These are phyloP conservation scores for Eristalis arbustorum DNA, from an alignment of 2,888 invertebrate species.

Conservation along the genomic window DNA sequence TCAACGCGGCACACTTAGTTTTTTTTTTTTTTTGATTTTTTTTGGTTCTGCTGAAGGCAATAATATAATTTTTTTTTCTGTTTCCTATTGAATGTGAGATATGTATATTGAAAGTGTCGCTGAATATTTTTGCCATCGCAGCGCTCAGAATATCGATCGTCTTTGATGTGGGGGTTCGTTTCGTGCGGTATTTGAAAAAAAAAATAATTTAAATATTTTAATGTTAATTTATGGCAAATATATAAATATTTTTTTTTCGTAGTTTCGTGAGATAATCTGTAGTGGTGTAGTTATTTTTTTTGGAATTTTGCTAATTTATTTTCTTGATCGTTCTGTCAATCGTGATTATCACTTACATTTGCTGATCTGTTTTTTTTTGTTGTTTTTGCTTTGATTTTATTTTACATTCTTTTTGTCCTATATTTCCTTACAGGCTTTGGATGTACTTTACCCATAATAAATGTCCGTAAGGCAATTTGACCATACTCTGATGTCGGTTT, in stretches of 20 bases:
- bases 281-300: conserved; percentile 7
- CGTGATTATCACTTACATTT: conserved; percentile 31
- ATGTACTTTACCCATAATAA: conserved; percentile 27
- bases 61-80: neutral
- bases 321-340: conserved; percentile 6
- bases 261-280: conserved; percentile 29
- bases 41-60: conserved; percentile 21
- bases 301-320: neutral
- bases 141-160: conserved; percentile 25
- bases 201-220: conserved; percentile 2
- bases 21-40: conserved; percentile 23
- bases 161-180: conserved; percentile 17
- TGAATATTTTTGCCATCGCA: conserved; percentile 8
- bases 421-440: conserved; percentile 54
- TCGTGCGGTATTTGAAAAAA: conserved; percentile 12
- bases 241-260: neutral
- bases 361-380: neutral
- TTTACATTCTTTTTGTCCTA: conserved; percentile 4
- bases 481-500: conserved; percentile 53
- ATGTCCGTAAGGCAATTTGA: conserved; percentile 60
- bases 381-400: conserved; percentile 13
- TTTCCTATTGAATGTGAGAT: conserved; percentile 24
- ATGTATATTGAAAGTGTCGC: conserved; percentile 28
- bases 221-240: conserved; percentile 21
- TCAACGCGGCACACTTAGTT: conserved; percentile 58